Percentiles rank a stretch among this genome's conserved stretches.
Evolutionary conservation across 2,888 invertebrate genomes (phyloP).

Genomic region (Amorpha juglandis): DNA sequence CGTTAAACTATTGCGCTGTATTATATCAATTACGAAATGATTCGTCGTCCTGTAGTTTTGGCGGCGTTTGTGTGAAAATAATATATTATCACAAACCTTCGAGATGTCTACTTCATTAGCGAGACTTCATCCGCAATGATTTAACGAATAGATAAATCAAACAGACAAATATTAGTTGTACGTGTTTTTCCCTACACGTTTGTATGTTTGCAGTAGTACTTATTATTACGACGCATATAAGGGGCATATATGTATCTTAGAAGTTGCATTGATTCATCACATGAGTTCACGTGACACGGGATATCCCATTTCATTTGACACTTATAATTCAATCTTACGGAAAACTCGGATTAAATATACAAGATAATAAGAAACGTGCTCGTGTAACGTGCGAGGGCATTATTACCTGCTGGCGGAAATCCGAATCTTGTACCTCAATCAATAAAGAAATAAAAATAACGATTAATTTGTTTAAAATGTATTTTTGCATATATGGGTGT

Average conservation of each 20-base stretch:
- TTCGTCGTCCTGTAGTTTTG: not conserved
- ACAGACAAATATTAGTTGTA: slow-evolving; percentile 37
- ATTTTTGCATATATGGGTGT: no score
- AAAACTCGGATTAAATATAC: no score
- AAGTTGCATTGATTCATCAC: not conserved
- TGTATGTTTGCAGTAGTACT: slow-evolving; percentile 25
- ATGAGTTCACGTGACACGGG: not conserved
- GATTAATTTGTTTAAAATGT: no score
- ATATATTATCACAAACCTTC: slow-evolving; percentile 30
- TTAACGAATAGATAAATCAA: slow-evolving; percentile 30
- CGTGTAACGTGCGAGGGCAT: no score
- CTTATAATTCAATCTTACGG: not conserved
- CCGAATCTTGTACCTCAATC: no score
- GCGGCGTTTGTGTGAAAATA: slow-evolving; percentile 26
- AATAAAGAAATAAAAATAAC: no score
- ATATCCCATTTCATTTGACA: not conserved
- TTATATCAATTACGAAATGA: not conserved
- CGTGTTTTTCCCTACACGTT: slow-evolving; percentile 37
- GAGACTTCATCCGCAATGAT: slow-evolving; percentile 34
- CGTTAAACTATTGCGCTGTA: not conserved
- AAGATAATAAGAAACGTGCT: no score
- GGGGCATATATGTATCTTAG: not conserved
- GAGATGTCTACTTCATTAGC: slow-evolving; percentile 34
- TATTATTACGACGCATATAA: not conserved
- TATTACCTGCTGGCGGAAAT: no score